Evolutionary conservation across 2,797 vertebrate genomes (phyloP).

Genomic region (Spondyliosoma cantharus): DNA sequence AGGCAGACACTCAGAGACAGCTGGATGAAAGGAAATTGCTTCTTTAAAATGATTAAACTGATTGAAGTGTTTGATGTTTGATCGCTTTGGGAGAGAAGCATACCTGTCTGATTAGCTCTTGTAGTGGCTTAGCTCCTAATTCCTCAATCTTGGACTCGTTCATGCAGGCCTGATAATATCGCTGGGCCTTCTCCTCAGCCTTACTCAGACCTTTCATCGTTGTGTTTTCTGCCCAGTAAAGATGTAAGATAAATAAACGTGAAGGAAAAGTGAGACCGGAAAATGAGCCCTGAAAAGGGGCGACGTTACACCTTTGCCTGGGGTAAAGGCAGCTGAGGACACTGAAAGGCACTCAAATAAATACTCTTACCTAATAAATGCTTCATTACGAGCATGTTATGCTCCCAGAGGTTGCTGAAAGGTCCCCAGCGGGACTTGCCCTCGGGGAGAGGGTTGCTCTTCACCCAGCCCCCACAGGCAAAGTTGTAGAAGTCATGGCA

Average conservation of each 20-base stretch:
- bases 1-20: conserved; percentile 1
- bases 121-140: conserved; percentile 89
- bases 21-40: background rate
- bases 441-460: conserved; percentile 93
- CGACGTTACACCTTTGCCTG: background rate
- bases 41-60: background rate
- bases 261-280: conserved; percentile 22
- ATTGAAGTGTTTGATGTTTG: conserved; percentile 18
- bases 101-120: conserved; percentile 92
- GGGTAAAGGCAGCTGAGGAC: conserved; percentile 19
- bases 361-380: conserved; percentile 89
- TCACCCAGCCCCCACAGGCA: conserved; percentile 95
- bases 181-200: conserved; percentile 92
- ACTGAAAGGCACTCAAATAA: background rate
- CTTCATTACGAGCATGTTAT: conserved; percentile 97
- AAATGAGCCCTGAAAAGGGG: conserved; percentile 15
- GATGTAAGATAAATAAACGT: background rate
- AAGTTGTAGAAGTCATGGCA: conserved; percentile 96
- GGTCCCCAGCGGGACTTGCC: conserved; percentile 97
- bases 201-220: conserved; percentile 87
- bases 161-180: conserved; percentile 96
- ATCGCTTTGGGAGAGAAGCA: conserved; percentile 7
- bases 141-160: conserved; percentile 93
- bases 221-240: conserved; percentile 87
- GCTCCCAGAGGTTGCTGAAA: conserved; percentile 97